Evolutionary conservation across 2,888 invertebrate genomes (phyloP).

Genomic region (Dynastes tityus): DNA sequence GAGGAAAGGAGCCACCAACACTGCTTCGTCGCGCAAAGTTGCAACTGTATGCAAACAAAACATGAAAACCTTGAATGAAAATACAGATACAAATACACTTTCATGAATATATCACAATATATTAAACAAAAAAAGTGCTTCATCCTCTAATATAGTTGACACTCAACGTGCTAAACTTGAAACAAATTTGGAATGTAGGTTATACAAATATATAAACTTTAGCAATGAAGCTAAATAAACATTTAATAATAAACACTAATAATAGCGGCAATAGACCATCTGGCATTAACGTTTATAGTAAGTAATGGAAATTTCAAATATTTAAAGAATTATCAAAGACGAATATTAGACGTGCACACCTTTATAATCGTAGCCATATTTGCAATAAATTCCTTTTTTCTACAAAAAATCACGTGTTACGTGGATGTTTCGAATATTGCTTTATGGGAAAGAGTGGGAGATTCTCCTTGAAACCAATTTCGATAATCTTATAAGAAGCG

Average conservation of each 20-base stretch:
- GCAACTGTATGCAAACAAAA: no score
- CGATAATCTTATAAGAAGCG: constrained; percentile 15
- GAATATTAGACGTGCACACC: constrained; percentile 15
- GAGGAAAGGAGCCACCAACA: no score
- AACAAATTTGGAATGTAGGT: neutral
- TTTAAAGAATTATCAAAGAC: neutral
- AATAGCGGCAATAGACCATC: neutral
- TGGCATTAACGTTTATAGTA: neutral
- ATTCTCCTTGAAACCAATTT: constrained; percentile 39
- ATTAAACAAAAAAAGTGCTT: no score
- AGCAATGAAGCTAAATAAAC: neutral
- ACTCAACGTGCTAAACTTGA: neutral
- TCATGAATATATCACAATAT: no score
- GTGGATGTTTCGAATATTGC: constrained; percentile 5
- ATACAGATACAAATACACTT: no score
- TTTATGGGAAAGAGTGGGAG: neutral
- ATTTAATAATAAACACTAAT: neutral
- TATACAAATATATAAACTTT: neutral
- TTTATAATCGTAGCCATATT: constrained; percentile 17
- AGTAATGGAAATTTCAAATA: neutral
- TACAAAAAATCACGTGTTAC: constrained; percentile 25
- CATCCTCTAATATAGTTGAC: no score
- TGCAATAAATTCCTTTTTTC: constrained; percentile 15
- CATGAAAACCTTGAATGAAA: no score
- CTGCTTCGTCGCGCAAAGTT: no score